Evolutionary conservation across 2,888 invertebrate genomes (phyloP).

Genomic region (Cryptophagus acutangulus): DNA sequence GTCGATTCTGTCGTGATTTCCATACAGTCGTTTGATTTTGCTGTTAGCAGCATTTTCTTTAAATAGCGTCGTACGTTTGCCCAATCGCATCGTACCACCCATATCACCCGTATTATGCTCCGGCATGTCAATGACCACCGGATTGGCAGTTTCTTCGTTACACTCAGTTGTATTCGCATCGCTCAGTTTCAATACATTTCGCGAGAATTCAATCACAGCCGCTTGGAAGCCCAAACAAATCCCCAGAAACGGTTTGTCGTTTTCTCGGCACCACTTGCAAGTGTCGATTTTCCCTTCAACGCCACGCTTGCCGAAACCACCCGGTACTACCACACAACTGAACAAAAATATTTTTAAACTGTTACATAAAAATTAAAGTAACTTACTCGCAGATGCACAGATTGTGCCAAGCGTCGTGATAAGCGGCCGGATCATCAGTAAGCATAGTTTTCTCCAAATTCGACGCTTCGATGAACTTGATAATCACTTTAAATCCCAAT

Average conservation of each 20-base stretch:
- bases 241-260: conserved; percentile 86
- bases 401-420: conserved; percentile 91
- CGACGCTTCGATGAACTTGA: conserved; percentile 89
- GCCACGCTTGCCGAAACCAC: conserved; percentile 95
- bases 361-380: neutral
- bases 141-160: conserved; percentile 64
- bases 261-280: conserved; percentile 87
- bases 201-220: conserved; percentile 90
- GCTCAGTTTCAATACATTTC: conserved; percentile 71
- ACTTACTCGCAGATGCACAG: conserved; percentile 81
- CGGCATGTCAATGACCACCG: conserved; percentile 96
- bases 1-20: conserved; percentile 71
- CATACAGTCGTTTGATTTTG: conserved; percentile 69
- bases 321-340: conserved; percentile 93
- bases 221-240: conserved; percentile 98
- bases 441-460: conserved; percentile 75
- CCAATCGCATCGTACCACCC: conserved; percentile 98
- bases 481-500: conserved; percentile 74
- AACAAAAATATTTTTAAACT: conserved; percentile 26
- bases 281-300: conserved; percentile 95
- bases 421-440: conserved; percentile 70
- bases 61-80: conserved; percentile 85
- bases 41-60: conserved; percentile 52
- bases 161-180: conserved; percentile 59
- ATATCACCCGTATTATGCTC: conserved; percentile 85